These are phyloP conservation scores for Didymodactylos carnosus DNA, from an alignment of 2,888 invertebrate species.

Conservation along the genomic window DNA sequence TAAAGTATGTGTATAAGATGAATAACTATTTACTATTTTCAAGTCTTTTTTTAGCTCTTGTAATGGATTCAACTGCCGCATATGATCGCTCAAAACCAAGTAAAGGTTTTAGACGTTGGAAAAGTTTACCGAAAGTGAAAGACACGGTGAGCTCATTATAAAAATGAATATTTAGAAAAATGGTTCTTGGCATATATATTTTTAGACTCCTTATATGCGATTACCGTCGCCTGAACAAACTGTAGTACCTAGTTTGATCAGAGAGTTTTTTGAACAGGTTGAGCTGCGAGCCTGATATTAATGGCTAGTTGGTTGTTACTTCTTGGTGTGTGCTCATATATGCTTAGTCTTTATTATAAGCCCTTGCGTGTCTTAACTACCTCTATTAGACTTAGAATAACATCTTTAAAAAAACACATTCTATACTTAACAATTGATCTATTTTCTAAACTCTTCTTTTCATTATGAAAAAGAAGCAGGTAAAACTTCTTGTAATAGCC, in stretches of 20 bases:
- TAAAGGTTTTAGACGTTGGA: constrained; percentile 4
- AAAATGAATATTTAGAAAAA: neutral
- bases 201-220: neutral
- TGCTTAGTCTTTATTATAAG: too few relatives aligned
- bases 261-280: neutral
- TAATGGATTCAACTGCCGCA: neutral
- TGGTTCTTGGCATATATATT: neutral
- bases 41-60: neutral
- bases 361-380: too few relatives aligned
- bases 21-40: neutral
- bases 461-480: too few relatives aligned
- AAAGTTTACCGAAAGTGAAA: neutral
- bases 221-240: neutral
- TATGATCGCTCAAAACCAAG: neutral
- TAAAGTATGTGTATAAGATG: neutral
- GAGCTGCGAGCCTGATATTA: neutral
- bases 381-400: too few relatives aligned
- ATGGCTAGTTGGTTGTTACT: too few relatives aligned
- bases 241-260: too few relatives aligned
- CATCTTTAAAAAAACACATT: too few relatives aligned
- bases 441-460: too few relatives aligned
- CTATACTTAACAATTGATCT: too few relatives aligned
- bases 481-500: too few relatives aligned
- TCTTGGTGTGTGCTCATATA: too few relatives aligned
- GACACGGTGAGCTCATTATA: neutral